Evolutionary conservation across 2,113 vertebrate species (phyloP).

Genomic region (Gallinago paraguaiae): DNA sequence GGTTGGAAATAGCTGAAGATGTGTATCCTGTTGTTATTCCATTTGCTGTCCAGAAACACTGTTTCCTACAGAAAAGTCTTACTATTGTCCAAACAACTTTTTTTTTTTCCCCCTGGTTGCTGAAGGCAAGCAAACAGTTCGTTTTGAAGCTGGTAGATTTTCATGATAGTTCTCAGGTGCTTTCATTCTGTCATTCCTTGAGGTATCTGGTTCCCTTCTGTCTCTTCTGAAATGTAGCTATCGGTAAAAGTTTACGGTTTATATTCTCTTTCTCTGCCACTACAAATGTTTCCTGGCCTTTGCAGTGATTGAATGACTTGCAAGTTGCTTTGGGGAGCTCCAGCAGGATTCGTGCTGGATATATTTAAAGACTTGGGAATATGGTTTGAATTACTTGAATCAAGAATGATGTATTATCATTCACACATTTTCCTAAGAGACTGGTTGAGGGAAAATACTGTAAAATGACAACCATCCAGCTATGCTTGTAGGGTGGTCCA

Average conservation of each 20-base stretch:
- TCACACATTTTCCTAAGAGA: slow-evolving; percentile 19
- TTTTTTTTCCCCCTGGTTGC: background rate
- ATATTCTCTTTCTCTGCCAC: background rate
- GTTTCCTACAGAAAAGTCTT: background rate
- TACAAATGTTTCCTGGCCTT: background rate
- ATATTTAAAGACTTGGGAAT: slow-evolving; percentile 8
- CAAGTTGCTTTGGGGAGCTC: slow-evolving; percentile 22
- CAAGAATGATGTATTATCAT: slow-evolving; percentile 40
- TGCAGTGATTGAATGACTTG: background rate
- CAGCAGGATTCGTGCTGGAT: background rate
- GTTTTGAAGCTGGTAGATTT: background rate
- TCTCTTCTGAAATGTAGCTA: background rate
- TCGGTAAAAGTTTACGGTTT: background rate
- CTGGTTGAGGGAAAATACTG: slow-evolving; percentile 2
- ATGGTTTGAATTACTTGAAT: slow-evolving; percentile 55
- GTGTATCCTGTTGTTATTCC: background rate
- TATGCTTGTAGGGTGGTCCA: slow-evolving; percentile 47
- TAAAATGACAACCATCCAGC: background rate
- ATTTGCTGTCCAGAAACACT: background rate
- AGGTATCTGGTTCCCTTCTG: background rate
- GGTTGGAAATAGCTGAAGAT: background rate
- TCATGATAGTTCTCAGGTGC: background rate
- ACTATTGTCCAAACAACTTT: background rate
- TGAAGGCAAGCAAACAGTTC: background rate
- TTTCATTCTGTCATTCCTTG: background rate